Conservation (phyloP, 2,113 vertebrate genomes). For the Sylvietta virens region DNA sequence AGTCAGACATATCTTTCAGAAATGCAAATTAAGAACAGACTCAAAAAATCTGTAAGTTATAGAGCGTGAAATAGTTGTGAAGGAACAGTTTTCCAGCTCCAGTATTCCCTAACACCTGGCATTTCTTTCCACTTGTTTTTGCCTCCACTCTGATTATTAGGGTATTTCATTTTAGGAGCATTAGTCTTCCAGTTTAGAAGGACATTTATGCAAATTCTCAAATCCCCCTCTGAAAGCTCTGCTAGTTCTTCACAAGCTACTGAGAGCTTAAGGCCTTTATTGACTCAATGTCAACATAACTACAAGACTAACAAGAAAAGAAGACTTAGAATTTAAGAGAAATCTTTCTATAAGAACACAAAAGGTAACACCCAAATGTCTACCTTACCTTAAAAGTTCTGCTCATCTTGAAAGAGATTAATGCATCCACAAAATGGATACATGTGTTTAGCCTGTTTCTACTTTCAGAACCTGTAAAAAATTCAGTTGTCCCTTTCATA, state of each 20-base stretch:
- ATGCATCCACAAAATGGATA: background rate
- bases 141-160: background rate
- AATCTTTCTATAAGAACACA: background rate
- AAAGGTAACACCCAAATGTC: background rate
- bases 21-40: background rate
- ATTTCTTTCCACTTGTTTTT: background rate
- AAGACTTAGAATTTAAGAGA: background rate
- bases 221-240: background rate
- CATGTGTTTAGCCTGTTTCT: background rate
- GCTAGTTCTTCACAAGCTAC: background rate
- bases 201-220: background rate
- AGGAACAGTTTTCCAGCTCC: background rate
- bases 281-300: background rate
- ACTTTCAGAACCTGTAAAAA: background rate
- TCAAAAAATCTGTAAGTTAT: background rate
- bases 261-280: background rate
- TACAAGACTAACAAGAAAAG: background rate
- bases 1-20: background rate
- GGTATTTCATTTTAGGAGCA: background rate
- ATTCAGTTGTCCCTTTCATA: background rate
- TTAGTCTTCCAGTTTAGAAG: background rate
- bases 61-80: background rate
- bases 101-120: background rate
- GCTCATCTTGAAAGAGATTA: background rate
- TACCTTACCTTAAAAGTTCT: background rate